These are phyloP conservation scores for Nysson spinosus DNA, from an alignment of 2,888 invertebrate genomes.

Conservation along the genomic window DNA sequence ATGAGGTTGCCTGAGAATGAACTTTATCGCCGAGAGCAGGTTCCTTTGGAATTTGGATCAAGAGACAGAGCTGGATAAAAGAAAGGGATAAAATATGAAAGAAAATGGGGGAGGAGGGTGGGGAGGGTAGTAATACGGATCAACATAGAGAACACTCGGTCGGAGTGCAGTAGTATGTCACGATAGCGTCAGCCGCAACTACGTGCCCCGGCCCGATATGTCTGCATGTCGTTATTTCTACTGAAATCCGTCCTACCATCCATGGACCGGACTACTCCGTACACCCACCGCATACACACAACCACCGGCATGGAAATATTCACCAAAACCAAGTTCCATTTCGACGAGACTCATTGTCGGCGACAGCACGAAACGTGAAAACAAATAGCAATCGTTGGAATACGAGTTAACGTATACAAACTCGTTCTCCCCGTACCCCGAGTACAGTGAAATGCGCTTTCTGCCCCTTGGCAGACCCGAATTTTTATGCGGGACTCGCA, in stretches of 20 bases:
- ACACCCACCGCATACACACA: conserved; percentile 3
- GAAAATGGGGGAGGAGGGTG: conserved; percentile 7
- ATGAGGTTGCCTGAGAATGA: too few relatives aligned
- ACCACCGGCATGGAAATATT: conserved; percentile 53
- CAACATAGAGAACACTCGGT: conserved; percentile 21
- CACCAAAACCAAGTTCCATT: conserved; percentile 41
- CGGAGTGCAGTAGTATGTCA: conserved; percentile 59
- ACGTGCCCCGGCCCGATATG: conserved; percentile 51
- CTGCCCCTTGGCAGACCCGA: not conserved
- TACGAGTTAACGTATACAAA: conserved; percentile 41
- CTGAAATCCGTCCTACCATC: conserved; percentile 47
- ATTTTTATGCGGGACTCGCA: too few relatives aligned
- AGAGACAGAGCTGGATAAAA: not conserved
- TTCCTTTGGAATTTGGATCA: not conserved
- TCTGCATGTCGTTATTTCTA: conserved; percentile 60
- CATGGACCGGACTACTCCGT: conserved; percentile 19
- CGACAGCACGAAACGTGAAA: conserved; percentile 43
- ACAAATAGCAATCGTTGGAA: conserved; percentile 50
- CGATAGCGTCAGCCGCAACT: conserved; percentile 63
- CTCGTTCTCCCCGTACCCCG: conserved; percentile 26
- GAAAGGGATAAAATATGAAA: conserved; percentile 2
- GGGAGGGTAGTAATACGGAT: conserved; percentile 26
- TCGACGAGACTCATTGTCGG: conserved; percentile 51
- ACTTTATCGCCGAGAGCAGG: too few relatives aligned
- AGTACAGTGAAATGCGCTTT: conserved; percentile 22